These are phyloP conservation scores for Dynastes hyllus DNA, from an alignment of 2,888 invertebrate species.

Conservation along the genomic window DNA sequence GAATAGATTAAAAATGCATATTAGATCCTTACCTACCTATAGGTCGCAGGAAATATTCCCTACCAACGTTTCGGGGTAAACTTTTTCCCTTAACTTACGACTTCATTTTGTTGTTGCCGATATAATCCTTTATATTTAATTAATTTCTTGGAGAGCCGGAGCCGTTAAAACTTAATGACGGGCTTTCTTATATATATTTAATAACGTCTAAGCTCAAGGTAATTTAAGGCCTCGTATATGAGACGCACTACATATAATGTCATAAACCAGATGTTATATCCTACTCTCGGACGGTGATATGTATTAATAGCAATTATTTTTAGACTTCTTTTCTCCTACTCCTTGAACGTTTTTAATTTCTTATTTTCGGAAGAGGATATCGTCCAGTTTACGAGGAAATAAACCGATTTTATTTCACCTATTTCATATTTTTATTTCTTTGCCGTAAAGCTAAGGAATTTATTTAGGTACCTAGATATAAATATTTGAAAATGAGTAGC, in stretches of 20 bases:
- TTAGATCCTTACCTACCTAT: conserved; percentile 50
- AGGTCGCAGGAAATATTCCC: conserved; percentile 48
- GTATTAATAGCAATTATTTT: conserved; percentile 41
- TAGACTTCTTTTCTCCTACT: conserved; percentile 23
- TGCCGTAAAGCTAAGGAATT: conserved; percentile 25
- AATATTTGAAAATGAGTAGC: too few species aligned
- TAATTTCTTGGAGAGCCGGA: conserved; percentile 38
- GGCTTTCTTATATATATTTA: conserved; percentile 40
- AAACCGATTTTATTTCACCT: conserved; percentile 37
- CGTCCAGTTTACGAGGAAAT: conserved; percentile 27
- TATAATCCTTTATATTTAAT: conserved; percentile 50
- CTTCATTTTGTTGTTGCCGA: conserved; percentile 48
- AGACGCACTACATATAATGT: conserved; percentile 25
- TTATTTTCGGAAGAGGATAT: conserved; percentile 41
- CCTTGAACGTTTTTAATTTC: conserved; percentile 34
- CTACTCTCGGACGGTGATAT: conserved; percentile 23
- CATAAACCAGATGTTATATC: conserved; percentile 37
- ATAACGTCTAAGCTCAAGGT: conserved; percentile 24
- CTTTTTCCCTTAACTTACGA: conserved; percentile 45
- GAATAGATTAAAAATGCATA: conserved; percentile 61
- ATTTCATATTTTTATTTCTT: conserved; percentile 31
- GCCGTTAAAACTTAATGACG: conserved; percentile 28
- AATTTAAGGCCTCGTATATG: conserved; percentile 26
- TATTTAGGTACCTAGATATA: background rate
- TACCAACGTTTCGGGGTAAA: conserved; percentile 23